Evolutionary conservation across 1,140 invertebrate genomes (phyloP), one percentile per base, ranked within the genome.

Genomic region (Listronotus bonariensis): DNA sequence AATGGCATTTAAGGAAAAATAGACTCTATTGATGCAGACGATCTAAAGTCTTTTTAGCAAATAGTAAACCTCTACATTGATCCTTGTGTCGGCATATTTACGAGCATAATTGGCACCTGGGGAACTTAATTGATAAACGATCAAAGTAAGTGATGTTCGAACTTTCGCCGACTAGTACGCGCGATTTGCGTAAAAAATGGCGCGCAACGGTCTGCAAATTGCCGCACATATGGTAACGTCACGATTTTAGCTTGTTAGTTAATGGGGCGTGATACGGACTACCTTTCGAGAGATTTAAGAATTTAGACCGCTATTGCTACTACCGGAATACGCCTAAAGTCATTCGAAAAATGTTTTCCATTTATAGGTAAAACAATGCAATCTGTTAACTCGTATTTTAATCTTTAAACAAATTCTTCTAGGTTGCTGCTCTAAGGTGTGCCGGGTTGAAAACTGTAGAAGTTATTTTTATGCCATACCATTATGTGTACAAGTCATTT

Each of bases 211-310:
- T 62, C 32, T 54, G 59, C 59, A 62, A 62, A 62, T 54, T 62
- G 59, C 58, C 40, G 59, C 59, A 62, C 59, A 62, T 62, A 62
- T 62, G 59, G 59, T 49, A 14, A 49, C 59, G 59, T 62, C 59
- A 62, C 59, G 59, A 62, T 54, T 62, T 54, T 54, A 54, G 59
- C 59, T 62, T 62, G 59, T 62, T 62, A 62, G 59, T 62, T 62
- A 62, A 62, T 62, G 59, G 59, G 59, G 59, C 59, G 59, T 62
- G 59, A 62, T 53, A 38, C 51, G 34, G 40, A 62, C 12, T 62
- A 62, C 49, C 51, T 40, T 54, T 62, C 40, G 15, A 60, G 48
- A 18, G 58, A 51, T 26, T 43, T 51, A 60, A 60, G 58, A 51
- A 60, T 60, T 60, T 54, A 54, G 51, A 32, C 40, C 59, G 51